Base-by-base conservation (phyloP, 2,113 vertebrate genomes). In the Lucifuga dentata region DNA sequence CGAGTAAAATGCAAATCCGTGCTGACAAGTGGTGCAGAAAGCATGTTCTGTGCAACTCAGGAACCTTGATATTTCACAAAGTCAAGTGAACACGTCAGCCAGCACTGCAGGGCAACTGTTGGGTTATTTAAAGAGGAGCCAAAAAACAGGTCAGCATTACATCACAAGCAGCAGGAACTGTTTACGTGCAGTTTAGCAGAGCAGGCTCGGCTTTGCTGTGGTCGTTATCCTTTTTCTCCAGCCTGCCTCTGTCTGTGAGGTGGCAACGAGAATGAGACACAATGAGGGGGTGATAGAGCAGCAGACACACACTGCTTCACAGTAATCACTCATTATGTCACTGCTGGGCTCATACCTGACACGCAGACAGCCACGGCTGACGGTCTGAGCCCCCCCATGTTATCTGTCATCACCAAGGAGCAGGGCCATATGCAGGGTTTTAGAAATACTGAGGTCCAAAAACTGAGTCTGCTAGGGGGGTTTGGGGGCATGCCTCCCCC, bases 61-160 rank as follows among this genome's bases (percentile, higher is more conserved):
- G 83, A 93, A 86, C 91, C 86, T 88, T 92, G 90, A 89, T 92
- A 91, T 92, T 92, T 92, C 86, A 88, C 89, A 92, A 93, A 91
- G 92, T 92, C 89, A 92, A 92, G 89, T 76, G 80, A 91, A 86
- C 88, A 85, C 78, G 80, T 84, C 81, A 79, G 81, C 65, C 77
- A 24, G 19, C 33, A 65, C 89, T 84, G 68, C 72, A 20, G 87
- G 90, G 81, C 66, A 85, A 63, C 43, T 46, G 83, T 72, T 20
- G 63, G 88, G 85, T 85, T 92, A 89, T 92, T 92, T 91, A 86
- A 87, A 86, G 85, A 88, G 75, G 78, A 68, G 73, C 72, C 68
- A 77, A 65, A 73, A 70, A 69, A 17, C 73, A 68, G 61, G 44
- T 53, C 12, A 68, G 58, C 45, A 81, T 88, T 90, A 88, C 74